Percentiles rank a stretch among this genome's conserved stretches.
Conservation (phyloP, 1,140 invertebrate genomes). For the Pygmarrhopalites habei region DNA sequence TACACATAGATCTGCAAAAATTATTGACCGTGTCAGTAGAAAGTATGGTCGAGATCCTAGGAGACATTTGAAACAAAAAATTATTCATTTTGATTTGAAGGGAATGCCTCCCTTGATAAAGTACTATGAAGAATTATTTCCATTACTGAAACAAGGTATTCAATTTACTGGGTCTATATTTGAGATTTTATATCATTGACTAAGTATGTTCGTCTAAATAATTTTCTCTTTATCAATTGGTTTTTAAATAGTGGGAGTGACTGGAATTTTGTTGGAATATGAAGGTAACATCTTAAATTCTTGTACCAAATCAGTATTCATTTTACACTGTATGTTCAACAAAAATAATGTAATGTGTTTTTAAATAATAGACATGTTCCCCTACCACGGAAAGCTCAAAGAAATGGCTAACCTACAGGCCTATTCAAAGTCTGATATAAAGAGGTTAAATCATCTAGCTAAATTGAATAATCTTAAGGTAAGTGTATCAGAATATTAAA, state of each 20-base stretch:
- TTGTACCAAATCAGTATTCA: no score
- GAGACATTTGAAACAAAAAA: conserved; percentile 35
- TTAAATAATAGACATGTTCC: conserved; percentile 55
- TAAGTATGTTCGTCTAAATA: no score
- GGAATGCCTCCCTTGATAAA: conserved; percentile 70
- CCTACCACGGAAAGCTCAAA: conserved; percentile 44
- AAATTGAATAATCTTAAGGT: conserved; percentile 45
- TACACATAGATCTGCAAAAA: no score
- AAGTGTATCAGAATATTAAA: no score
- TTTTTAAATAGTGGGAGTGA: conserved; percentile 58
- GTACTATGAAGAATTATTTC: conserved; percentile 67
- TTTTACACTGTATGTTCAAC: no score
- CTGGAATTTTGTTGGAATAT: conserved; percentile 49
- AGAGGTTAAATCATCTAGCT: conserved; percentile 43
- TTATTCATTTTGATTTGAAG: conserved; percentile 84
- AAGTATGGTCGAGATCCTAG: background rate
- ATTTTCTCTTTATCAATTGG: no score
- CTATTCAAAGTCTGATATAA: conserved; percentile 47
- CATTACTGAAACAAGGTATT: conserved; percentile 61
- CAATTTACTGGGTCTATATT: no score
- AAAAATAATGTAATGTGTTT: no score
- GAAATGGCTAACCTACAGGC: conserved; percentile 54
- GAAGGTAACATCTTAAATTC: no score
- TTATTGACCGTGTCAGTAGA: background rate
- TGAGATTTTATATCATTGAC: no score